Conservation (phyloP, 2,113 vertebrate species). For the Progne subis region DNA sequence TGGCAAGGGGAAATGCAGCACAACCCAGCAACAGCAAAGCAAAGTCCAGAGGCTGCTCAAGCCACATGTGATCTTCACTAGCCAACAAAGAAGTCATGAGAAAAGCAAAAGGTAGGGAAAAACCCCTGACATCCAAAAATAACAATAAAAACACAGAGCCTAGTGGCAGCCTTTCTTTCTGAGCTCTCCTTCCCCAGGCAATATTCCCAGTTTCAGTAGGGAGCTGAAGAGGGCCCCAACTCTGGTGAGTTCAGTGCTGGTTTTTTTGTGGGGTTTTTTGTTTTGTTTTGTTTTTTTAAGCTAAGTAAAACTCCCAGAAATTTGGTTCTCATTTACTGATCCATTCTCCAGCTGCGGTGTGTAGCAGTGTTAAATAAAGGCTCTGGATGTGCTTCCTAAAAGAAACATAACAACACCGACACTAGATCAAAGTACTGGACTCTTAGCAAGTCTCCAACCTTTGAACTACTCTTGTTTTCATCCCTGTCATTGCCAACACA, state of each 20-base stretch:
- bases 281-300: background rate
- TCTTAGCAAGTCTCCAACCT: constrained; percentile 62
- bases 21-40: constrained; percentile 41
- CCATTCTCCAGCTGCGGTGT: constrained; percentile 59
- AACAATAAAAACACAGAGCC: constrained; percentile 46
- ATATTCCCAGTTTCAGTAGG: constrained; percentile 49
- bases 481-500: constrained; percentile 55
- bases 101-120: constrained; percentile 26
- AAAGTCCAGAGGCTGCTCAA: constrained; percentile 43
- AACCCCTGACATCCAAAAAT: constrained; percentile 25
- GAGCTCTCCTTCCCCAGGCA: constrained; percentile 16
- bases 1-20: constrained; percentile 16
- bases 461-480: constrained; percentile 59
- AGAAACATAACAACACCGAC: constrained; percentile 64
- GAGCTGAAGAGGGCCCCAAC: constrained; percentile 40
- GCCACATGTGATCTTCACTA: constrained; percentile 46
- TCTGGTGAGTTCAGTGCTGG: constrained; percentile 47
- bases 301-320: constrained; percentile 53
- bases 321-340: constrained; percentile 65
- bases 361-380: constrained; percentile 63
- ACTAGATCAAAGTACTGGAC: constrained; percentile 78
- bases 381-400: constrained; percentile 62
- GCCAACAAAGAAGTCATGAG: constrained; percentile 33
- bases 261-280: background rate
- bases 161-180: constrained; percentile 42